These are phyloP conservation scores for Bradypus variegatus DNA, from an alignment of 2,797 vertebrate species.

Conservation along the genomic window DNA sequence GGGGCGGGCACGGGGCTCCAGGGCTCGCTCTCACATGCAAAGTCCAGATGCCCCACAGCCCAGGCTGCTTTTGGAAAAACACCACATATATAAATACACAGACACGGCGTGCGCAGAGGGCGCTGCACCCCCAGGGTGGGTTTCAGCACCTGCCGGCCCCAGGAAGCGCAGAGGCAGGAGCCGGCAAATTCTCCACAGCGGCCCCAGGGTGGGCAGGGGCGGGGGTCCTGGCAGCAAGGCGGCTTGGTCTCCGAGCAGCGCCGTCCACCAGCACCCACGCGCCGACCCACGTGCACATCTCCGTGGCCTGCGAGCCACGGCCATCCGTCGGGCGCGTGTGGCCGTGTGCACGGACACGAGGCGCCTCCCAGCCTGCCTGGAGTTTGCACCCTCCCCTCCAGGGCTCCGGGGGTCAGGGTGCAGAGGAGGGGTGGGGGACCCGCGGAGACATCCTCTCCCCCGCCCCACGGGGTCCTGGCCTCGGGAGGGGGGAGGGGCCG, in stretches of 20 bases:
- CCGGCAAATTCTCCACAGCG: neutral
- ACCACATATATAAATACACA: slow-evolving; percentile 59
- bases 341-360: slow-evolving; percentile 14
- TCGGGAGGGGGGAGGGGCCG: slow-evolving; percentile 68
- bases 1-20: neutral
- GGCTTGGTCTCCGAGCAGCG: slow-evolving; percentile 63
- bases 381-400: slow-evolving; percentile 66
- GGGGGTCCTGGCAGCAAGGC: neutral
- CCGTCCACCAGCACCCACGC: slow-evolving; percentile 65
- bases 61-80: slow-evolving; percentile 52
- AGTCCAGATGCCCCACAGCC: slow-evolving; percentile 61
- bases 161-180: neutral
- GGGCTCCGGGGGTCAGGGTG: slow-evolving; percentile 59
- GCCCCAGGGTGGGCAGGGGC: neutral
- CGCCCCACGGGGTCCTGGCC: slow-evolving; percentile 57
- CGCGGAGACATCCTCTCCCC: slow-evolving; percentile 54
- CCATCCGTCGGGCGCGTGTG: neutral
- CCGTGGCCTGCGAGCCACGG: slow-evolving; percentile 56
- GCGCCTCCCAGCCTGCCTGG: slow-evolving; percentile 48
- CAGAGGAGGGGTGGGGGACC: slow-evolving; percentile 53
- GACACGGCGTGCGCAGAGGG: slow-evolving; percentile 59
- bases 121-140: slow-evolving; percentile 51
- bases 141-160: neutral
- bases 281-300: slow-evolving; percentile 67
- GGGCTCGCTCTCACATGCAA: slow-evolving; percentile 67